Base-by-base conservation (phyloP, 2,797 vertebrate genomes). In the Lutjanus campechanus region DNA sequence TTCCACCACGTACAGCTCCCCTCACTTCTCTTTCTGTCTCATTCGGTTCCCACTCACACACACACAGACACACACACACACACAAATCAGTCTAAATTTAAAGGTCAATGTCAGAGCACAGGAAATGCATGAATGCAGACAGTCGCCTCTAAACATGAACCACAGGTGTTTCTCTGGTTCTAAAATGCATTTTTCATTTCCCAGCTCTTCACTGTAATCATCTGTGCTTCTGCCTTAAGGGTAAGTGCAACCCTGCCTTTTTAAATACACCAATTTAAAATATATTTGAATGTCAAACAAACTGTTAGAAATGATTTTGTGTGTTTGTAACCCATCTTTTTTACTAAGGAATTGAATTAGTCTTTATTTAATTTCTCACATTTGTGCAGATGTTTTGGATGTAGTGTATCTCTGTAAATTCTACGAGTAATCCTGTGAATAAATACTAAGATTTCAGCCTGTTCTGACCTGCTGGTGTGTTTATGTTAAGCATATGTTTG, bases 21-120 rank as follows among this genome's bases (percentile, higher is more conserved):
- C 69, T 40, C n/a, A 54, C 25, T 60, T 69, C 63, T 50, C 53
- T 69, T 16, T 47, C 53, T 68, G 17, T 41, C 29, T 53, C 15
- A n/a, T 3, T 53, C 13, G 4, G 1, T 0, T 20, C 49, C 19
- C 16, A 8, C n/a, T 15, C 20, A 29, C 46, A 65, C 55, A 22
- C 36, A 8, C 59, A 17, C 40, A 1, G 43, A 53, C 47, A 3
- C 51, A 3, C 10, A 55, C 40, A 13, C 50, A 36, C 55, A 25
- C 20, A 3, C 15, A 7, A 7, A 17, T 65, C 22, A 64, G 66
- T 29, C 73, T 75, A 44, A 47, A 69, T 77, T 8, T 51, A 72
- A 84, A 85, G 66, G 77, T 79, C 65, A 79, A 1, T 17, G 66
- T 77, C 46, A 71, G 67, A 74, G 56, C 55, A 81, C 72, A 86